Base-by-base conservation (phyloP, 2,797 vertebrate species). In the Enteromius trimaculatus region DNA sequence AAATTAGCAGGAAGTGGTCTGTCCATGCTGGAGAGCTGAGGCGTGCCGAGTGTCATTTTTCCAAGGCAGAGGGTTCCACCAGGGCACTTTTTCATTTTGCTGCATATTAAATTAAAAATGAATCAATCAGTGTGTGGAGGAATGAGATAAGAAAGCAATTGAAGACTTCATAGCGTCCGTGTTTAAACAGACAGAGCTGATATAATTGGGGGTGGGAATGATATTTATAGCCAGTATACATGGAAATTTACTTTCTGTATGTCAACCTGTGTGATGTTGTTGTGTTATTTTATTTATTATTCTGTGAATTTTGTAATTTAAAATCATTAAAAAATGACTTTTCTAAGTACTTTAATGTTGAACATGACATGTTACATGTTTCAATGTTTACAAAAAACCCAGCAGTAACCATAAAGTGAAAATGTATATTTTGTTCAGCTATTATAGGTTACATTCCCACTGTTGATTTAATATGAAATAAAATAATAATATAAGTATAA, bases 91-190 rank as follows among this genome's bases (percentile, higher is more conserved):
- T 83, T 77, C 77, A 82, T 10, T 26, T 76, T 21, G 44, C 74
- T 84, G 80, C 88, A 90, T 88, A 79, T 88, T 86, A 81, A 89
- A 88, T 90, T 85, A 90, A 51, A 87, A 88, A 88, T 88, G 86
- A 92, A 88, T 90, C 89, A 88, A 86, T 91, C 85, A 88, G 84
- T 68, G 39, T 87, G 81, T 88, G 86, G 83, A 88, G 72, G 79
- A 81, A 85, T 80, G 64, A 87, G 89, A 89, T 90, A 84, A 90
- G 75, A 84, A 75, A 82, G 77, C 58, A 31, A 82, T n/a, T 82
- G 55, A 78, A 60, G 9, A n/a, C 51, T 23, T 31, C 37, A 29
- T 21, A 16, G 42, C 21, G 11, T 42, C 31, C 7, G 39, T 62
- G 13, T 62, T 26, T 14, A 10, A 76, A 64, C 64, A 23, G 68